A percentile compares a stretch with the other conserved stretches of the same genome.
These are phyloP conservation scores for Mormoops blainvillei DNA, from an alignment of 2,113 vertebrate genomes.

Conservation along the genomic window DNA sequence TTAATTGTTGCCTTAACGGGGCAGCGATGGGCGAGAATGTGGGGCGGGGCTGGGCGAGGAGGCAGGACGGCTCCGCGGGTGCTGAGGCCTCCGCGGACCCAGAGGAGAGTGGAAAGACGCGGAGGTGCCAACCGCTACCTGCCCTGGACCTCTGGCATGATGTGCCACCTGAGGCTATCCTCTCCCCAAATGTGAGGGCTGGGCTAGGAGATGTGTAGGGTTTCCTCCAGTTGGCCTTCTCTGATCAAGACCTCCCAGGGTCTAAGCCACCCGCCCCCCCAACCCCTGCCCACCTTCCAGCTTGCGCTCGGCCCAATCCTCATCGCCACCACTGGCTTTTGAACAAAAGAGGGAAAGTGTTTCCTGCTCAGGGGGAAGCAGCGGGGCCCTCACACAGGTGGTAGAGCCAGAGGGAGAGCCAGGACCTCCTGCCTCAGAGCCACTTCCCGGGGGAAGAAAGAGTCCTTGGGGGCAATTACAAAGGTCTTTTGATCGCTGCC, in stretches of 20 bases:
- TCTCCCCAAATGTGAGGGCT: neutral
- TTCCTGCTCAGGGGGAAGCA: too few relatives aligned
- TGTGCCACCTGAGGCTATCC: neutral
- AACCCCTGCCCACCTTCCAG: neutral
- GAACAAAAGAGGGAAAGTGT: neutral
- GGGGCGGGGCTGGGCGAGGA: neutral
- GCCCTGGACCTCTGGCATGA: too few relatives aligned
- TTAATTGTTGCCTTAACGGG: slow-evolving; percentile 65
- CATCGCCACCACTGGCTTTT: neutral
- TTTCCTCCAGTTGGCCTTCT: neutral
- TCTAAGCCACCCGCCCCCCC: neutral
- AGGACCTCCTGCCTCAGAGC: neutral
- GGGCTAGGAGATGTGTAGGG: neutral
- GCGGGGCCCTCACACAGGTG: neutral
- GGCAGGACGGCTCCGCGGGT: accelerated
- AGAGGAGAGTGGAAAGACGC: neutral
- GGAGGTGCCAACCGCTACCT: accelerated
- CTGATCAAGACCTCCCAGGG: accelerated
- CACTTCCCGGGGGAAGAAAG: neutral
- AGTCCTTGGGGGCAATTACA: neutral
- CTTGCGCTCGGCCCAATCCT: accelerated
- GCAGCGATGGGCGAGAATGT: neutral
- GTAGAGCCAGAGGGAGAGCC: too few relatives aligned
- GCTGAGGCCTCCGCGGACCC: accelerated
- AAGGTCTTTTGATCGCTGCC: neutral